Evolutionary conservation across 2,113 vertebrate genomes (phyloP).

Genomic region (Planiliza haematocheilus): DNA sequence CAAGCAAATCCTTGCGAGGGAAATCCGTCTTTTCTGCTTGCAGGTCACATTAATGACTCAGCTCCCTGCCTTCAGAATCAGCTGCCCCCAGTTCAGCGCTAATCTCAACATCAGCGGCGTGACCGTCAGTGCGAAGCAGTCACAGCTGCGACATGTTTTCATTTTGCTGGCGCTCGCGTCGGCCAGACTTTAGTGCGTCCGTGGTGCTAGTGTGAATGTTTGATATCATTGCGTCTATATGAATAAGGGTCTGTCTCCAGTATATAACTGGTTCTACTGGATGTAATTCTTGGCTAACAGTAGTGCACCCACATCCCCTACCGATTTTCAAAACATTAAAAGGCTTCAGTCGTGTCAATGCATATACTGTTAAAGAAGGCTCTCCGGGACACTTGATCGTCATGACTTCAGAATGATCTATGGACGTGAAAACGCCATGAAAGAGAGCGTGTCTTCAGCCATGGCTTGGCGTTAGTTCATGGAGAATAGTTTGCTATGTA

Average conservation of each 20-base stretch:
- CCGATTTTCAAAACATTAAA: background rate
- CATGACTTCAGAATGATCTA: background rate
- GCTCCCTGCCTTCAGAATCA: slow-evolving; percentile 59
- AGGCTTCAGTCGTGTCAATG: background rate
- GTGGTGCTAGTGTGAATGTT: background rate
- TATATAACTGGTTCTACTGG: background rate
- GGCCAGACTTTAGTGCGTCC: slow-evolving; percentile 15
- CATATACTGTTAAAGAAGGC: background rate
- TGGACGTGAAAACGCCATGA: background rate
- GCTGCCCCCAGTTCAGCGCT: slow-evolving; percentile 28
- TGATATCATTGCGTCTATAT: slow-evolving; percentile 6
- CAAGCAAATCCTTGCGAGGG: slow-evolving; percentile 39
- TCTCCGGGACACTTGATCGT: background rate
- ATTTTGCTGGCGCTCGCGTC: slow-evolving; percentile 15
- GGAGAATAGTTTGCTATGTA: background rate
- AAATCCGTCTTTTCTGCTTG: slow-evolving; percentile 50
- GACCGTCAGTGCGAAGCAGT: slow-evolving; percentile 18
- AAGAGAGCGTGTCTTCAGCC: too few species aligned
- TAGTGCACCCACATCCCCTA: background rate
- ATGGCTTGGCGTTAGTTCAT: background rate
- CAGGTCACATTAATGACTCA: slow-evolving; percentile 73
- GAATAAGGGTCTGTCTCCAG: slow-evolving; percentile 7
- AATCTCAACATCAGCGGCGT: slow-evolving; percentile 39
- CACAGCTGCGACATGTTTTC: slow-evolving; percentile 22
- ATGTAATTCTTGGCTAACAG: background rate